Evolutionary conservation across 1,140 invertebrate species (phyloP).

Genomic region (Listronotus oregonensis): DNA sequence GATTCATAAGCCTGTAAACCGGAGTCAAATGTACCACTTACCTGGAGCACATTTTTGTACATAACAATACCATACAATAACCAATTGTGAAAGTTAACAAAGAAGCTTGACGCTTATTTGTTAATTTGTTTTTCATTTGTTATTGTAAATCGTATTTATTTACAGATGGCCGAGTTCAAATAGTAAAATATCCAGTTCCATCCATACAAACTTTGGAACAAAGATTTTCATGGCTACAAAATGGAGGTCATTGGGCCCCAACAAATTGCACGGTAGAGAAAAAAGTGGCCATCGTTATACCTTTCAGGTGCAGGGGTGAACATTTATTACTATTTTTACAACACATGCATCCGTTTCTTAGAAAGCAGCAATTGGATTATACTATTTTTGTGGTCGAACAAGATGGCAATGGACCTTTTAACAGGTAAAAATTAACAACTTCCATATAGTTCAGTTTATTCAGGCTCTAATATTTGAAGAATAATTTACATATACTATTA

Average conservation of each 20-base stretch:
- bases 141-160: conserved; percentile 14
- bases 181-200: conserved; percentile 57
- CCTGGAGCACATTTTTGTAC: too few relatives aligned
- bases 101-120: too few relatives aligned
- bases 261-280: conserved; percentile 74
- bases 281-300: conserved; percentile 87
- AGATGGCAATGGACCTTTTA: conserved; percentile 76
- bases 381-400: conserved; percentile 96
- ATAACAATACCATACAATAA: too few relatives aligned
- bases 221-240: conserved; percentile 60
- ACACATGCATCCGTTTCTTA: conserved; percentile 89
- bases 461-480: too few relatives aligned
- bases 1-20: too few relatives aligned
- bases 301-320: conserved; percentile 81
- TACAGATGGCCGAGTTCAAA: conserved; percentile 56
- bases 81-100: too few relatives aligned
- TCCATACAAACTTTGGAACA: conserved; percentile 56
- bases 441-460: too few relatives aligned
- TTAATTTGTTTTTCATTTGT: too few relatives aligned
- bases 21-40: too few relatives aligned
- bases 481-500: too few relatives aligned
- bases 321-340: conserved; percentile 84
- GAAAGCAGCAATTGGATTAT: conserved; percentile 90
- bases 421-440: conserved; percentile 57
- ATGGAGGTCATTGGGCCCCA: conserved; percentile 80